Base-by-base conservation (phyloP, 2,888 invertebrate genomes). In the Diaprepes abbreviatus region DNA sequence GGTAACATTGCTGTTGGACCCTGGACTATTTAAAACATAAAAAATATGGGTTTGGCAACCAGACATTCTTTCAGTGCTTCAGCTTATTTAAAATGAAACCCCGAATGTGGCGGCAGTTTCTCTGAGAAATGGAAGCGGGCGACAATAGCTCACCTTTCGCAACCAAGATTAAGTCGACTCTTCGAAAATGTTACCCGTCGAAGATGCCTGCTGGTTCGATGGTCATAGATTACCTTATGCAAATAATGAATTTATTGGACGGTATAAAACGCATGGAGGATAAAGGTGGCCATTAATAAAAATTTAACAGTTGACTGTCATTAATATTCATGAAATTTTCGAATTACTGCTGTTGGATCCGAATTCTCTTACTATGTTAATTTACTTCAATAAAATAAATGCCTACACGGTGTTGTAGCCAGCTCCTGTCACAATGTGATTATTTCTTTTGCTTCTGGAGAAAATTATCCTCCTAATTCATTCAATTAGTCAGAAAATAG, bases 321-420 rank as follows among this genome's bases (percentile, higher is more conserved):
- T 69, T 69, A 69, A 69, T 64, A 69, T 69, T 69, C 64, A 69
- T 69, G 52, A 19, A 50, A 48, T 35, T 43, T 64, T 58, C 52
- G 69, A 59, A 64, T 52, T 36, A 31, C 31, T 10, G 63, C 57
- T 35, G 21, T 28, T 35, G 33, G 28, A 5, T 24, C 60, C n/a
- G 63, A 45, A 36, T 19, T 7, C 50, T 43, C 31, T 59, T 24
- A 24, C 5, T 35, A 58, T 52, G 69, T 57, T 69, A 69, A 69
- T 69, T 69, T 69, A 69, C 64, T 64, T 69, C 64, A 69, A 64
- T 69, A 64, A 60, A 67, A 67, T 59, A 66, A 66, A 66, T 66
- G 52, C 59, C 48, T 12, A 48, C 59, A 60, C 16, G 28, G 14
- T 50, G 14, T 28, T 16, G 48, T 9, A 1, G 17, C 45, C 43